Evolutionary conservation across 2,797 vertebrate species (phyloP).

Genomic region (Microctenopoma steveboyesi): DNA sequence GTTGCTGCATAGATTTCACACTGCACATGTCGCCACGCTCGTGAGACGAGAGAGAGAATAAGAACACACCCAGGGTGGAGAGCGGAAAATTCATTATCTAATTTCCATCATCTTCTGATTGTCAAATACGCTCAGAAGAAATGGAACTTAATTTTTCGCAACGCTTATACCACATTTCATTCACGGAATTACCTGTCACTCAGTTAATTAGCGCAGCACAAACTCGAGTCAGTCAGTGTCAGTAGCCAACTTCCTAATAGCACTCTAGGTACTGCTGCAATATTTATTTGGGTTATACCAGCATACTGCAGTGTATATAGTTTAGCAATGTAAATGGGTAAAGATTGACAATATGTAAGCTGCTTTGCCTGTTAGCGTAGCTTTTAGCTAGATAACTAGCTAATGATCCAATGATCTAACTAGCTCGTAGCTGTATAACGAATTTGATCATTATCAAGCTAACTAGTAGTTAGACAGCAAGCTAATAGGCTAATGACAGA

Average conservation of each 20-base stretch:
- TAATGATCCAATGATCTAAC: background rate
- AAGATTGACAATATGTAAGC: background rate
- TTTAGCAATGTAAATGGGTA: background rate
- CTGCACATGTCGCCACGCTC: slow-evolving; percentile 24
- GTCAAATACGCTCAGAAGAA: background rate
- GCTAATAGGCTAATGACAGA: too few relatives aligned
- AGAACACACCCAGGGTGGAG: slow-evolving; percentile 1
- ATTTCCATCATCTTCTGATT: slow-evolving; percentile 13
- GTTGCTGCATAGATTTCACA: slow-evolving; percentile 44
- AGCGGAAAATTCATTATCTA: slow-evolving; percentile 18
- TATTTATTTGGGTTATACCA: too few relatives aligned
- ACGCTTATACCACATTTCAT: background rate
- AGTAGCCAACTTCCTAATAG: background rate
- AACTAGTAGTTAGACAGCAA: background rate
- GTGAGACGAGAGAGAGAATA: background rate
- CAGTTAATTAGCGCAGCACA: too few relatives aligned
- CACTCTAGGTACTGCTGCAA: too few relatives aligned
- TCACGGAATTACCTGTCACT: background rate
- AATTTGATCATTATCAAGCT: background rate
- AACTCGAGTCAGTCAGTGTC: background rate
- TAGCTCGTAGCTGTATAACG: background rate
- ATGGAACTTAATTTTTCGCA: background rate
- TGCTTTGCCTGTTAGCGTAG: background rate
- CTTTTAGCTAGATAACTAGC: background rate
- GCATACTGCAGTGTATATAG: background rate